Evolutionary conservation across 1,140 invertebrate genomes (phyloP).

Genomic region (Apis cerana): DNA sequence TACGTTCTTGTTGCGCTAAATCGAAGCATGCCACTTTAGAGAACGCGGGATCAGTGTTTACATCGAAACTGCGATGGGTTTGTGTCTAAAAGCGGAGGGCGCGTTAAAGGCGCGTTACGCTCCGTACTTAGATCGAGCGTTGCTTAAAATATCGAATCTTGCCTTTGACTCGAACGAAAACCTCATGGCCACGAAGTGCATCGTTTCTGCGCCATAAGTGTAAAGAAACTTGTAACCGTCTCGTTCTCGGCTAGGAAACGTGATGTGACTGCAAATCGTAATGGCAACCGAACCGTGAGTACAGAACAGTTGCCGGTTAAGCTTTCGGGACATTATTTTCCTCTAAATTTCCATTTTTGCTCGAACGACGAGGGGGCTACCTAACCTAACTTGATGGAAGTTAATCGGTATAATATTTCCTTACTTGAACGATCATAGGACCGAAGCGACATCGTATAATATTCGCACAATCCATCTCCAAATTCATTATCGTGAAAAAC

Average conservation of each 20-base stretch:
- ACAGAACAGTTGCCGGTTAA: too few relatives aligned
- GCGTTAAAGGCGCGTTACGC: background rate
- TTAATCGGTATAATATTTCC: too few relatives aligned
- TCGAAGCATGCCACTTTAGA: constrained; percentile 10
- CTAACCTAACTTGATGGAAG: too few relatives aligned
- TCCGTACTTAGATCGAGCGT: background rate
- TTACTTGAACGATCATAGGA: too few relatives aligned
- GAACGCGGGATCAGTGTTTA: background rate
- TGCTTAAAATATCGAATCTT: constrained; percentile 11
- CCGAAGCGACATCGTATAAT: too few relatives aligned
- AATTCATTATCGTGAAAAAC: too few relatives aligned
- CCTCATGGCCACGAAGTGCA: background rate
- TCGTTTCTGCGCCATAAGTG: background rate
- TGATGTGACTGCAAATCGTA: background rate
- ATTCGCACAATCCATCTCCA: too few relatives aligned
- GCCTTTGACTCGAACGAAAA: background rate
- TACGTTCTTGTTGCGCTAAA: background rate
- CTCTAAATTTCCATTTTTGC: background rate
- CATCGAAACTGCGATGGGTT: background rate
- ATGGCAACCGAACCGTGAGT: background rate
- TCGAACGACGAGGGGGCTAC: too few relatives aligned
- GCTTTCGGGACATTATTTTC: too few relatives aligned
- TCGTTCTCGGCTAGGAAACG: too few relatives aligned
- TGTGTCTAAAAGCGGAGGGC: background rate
- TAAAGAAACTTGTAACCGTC: too few relatives aligned